Evolutionary conservation across 2,113 vertebrate species (phyloP).

Genomic region (Diphyllodes magnificus): DNA sequence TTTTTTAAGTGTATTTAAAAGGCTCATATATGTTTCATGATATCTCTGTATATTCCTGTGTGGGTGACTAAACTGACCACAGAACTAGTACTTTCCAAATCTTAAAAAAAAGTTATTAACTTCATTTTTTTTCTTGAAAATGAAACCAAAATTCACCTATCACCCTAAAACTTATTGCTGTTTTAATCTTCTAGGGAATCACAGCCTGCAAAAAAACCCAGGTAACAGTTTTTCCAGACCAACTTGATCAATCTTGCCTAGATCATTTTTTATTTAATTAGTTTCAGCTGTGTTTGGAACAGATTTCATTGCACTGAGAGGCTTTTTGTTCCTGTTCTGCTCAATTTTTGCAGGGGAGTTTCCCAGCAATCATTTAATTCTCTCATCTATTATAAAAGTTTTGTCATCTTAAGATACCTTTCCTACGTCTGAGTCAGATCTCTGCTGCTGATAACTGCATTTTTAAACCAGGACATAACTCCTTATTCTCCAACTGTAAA

Average conservation of each 20-base stretch:
- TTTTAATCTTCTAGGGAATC: neutral
- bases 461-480: neutral
- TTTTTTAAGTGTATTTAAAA: neutral
- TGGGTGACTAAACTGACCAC: neutral
- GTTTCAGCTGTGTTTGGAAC: conserved; percentile 14
- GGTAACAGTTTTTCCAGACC: neutral
- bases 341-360: neutral
- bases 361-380: neutral
- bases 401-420: neutral
- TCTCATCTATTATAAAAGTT: neutral
- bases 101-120: neutral
- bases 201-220: neutral
- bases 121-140: neutral
- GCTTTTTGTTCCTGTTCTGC: neutral
- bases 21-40: neutral
- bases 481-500: neutral
- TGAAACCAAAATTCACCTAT: neutral
- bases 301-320: neutral
- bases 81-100: neutral
- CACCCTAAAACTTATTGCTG: neutral
- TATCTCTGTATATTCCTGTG: neutral
- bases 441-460: neutral
- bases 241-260: neutral
- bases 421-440: neutral
- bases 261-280: neutral